Base-by-base conservation (phyloP, 2,888 invertebrate genomes). In the Hydriomena furcata region DNA sequence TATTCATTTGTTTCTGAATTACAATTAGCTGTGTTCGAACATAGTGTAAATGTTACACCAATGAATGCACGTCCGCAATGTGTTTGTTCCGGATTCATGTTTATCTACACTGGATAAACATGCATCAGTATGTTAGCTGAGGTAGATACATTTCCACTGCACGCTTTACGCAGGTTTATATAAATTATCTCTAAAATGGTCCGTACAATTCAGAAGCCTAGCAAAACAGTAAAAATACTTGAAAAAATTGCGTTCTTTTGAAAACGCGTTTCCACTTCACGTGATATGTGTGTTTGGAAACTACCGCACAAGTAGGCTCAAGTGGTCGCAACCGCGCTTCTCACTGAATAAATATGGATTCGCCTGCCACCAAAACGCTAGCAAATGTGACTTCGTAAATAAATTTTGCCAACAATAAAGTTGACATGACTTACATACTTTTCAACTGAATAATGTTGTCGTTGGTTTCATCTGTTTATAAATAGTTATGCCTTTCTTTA, bases 301-400 rank as follows among this genome's bases (percentile, higher is more conserved):
- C 65, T 62, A 66, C 55, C 54, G 55, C 60, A 55, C 50, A 52
- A 68, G 69, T 61, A 69, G 58, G 58, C 61, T 71, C 61, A 65
- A 74, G 71, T 67, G 64, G 68, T 60, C 63, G 61, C 55, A 53
- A 54, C 61, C 60, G 53, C 60, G 56, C 61, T 58, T 54, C 56
- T 60, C 58, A 45, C 64, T 67, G 61, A 67, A 73, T 72, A 73
- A 74, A 73, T 73, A 71, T 60, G 55, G 65, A 71, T 66, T 63
- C 58, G 54, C 58, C 57, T 64, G 34, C 51, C 55, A 40, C 54
- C 49, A 63, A 66, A 63, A 63, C 42, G 48, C 61, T 63, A 37
- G 47, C 52, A 52, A 52, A 58, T 55, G 52, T 58, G 54, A 57
- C 54, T 55, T 49, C 40, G 49, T 55, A 60, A 58, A 60, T 52